Conservation (phyloP, 2,113 vertebrate species). For the Prunella himalayana region DNA sequence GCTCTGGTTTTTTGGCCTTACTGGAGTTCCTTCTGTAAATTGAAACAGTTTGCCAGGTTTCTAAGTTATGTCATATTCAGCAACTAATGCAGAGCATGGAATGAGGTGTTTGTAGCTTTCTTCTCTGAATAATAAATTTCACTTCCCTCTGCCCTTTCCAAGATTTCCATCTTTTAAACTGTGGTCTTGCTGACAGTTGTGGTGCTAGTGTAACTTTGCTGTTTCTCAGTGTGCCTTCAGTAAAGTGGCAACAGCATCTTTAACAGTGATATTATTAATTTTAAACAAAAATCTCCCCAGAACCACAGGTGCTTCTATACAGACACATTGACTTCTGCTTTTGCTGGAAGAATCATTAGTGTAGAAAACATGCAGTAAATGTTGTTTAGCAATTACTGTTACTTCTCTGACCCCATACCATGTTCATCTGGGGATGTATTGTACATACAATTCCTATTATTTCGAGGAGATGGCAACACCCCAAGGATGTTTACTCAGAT, state of each 20-base stretch:
- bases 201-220: neutral
- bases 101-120: neutral
- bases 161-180: neutral
- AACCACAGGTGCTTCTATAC: neutral
- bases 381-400: neutral
- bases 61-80: neutral
- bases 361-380: neutral
- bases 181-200: neutral
- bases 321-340: neutral
- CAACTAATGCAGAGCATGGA: neutral
- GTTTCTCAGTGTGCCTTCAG: neutral
- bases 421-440: neutral
- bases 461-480: conserved; percentile 21
- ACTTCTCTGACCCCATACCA: neutral
- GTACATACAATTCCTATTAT: conserved; percentile 25
- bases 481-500: conserved; percentile 30
- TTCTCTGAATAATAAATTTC: neutral
- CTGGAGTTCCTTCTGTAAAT: neutral
- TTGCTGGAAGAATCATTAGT: neutral
- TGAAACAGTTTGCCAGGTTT: neutral
- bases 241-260: neutral
- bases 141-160: neutral
- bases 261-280: neutral
- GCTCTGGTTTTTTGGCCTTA: neutral
- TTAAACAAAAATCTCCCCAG: neutral